A percentile compares a stretch with the other conserved stretches of the same genome.
Evolutionary conservation across 2,888 invertebrate species (phyloP).

Genomic region (Agrotis exclamationis): DNA sequence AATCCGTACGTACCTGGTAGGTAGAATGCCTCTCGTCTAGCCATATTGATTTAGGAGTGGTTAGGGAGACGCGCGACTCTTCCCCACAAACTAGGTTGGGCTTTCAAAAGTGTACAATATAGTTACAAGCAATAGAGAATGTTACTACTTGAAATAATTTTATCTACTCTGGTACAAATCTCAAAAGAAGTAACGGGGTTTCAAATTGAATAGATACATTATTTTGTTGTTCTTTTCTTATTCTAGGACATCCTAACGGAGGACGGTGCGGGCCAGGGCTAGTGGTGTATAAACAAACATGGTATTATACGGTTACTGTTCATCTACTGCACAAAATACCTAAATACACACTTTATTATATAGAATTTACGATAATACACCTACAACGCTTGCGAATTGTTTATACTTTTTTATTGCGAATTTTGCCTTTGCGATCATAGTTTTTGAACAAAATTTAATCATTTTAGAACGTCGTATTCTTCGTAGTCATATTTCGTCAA

Average conservation of each 20-base stretch:
- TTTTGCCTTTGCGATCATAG: not conserved
- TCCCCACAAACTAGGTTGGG: not conserved
- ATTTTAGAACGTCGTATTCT: not conserved
- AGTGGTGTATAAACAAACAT: slow-evolving; percentile 16
- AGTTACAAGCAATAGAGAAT: not conserved
- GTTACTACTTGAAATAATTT: not conserved
- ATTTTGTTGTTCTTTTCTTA: not conserved
- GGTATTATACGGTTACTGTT: slow-evolving; percentile 12
- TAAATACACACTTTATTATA: not conserved
- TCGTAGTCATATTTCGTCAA: no score
- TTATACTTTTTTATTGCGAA: not conserved
- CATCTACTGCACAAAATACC: not conserved
- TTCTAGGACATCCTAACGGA: slow-evolving; percentile 21
- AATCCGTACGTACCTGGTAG: not conserved
- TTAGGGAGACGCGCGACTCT: not conserved
- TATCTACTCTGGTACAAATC: not conserved
- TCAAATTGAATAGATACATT: not conserved
- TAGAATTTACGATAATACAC: no score
- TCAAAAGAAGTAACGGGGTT: not conserved
- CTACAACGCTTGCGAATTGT: not conserved
- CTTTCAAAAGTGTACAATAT: not conserved
- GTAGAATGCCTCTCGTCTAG: slow-evolving; percentile 16
- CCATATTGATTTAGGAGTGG: slow-evolving; percentile 38
- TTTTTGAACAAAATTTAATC: not conserved
- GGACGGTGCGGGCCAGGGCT: slow-evolving; percentile 7